Evolutionary conservation across 35 echinoderm and acorn worm species (phyloP).

Genomic region (Ptychodera flava): DNA sequence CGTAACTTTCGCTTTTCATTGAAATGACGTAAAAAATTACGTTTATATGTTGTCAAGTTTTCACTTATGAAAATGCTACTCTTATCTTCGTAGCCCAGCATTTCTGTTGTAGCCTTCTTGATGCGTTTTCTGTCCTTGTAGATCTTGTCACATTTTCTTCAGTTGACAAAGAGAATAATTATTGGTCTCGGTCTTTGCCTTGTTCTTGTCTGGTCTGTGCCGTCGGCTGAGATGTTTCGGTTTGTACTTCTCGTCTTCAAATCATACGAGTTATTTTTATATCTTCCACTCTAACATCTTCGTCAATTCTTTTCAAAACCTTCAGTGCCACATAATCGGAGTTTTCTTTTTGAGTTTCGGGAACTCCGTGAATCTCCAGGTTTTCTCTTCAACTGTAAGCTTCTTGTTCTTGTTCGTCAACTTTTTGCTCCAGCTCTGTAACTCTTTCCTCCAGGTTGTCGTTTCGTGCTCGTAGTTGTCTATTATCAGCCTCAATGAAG

Average conservation of each 20-base stretch:
- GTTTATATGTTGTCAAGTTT: too few relatives aligned
- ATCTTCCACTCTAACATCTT: slow-evolving; percentile 5
- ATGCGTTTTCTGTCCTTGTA: too few relatives aligned
- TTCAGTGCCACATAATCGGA: neutral
- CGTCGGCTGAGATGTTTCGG: too few relatives aligned
- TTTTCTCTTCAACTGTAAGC: slow-evolving; percentile 31
- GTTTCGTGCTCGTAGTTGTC: neutral
- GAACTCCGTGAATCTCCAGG: slow-evolving; percentile 24
- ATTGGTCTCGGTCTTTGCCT: too few relatives aligned
- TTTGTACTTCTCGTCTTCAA: neutral
- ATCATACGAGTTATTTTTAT: slow-evolving; percentile 28
- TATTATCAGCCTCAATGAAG: neutral
- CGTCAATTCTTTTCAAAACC: slow-evolving; percentile 5
- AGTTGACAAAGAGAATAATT: too few relatives aligned
- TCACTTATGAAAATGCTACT: too few relatives aligned
- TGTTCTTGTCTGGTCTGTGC: too few relatives aligned
- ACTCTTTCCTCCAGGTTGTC: slow-evolving; percentile 1
- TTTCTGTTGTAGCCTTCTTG: too few relatives aligned
- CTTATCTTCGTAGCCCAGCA: too few relatives aligned
- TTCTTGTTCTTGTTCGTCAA: slow-evolving; percentile 46
- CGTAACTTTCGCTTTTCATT: too few relatives aligned
- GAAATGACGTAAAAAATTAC: too few relatives aligned
- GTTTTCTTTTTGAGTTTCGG: slow-evolving; percentile 26
- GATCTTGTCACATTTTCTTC: too few relatives aligned
- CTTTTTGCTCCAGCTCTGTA: slow-evolving; percentile 7